Evolutionary conservation across 2,113 vertebrate species (phyloP).

Genomic region (Epinephelus moara): DNA sequence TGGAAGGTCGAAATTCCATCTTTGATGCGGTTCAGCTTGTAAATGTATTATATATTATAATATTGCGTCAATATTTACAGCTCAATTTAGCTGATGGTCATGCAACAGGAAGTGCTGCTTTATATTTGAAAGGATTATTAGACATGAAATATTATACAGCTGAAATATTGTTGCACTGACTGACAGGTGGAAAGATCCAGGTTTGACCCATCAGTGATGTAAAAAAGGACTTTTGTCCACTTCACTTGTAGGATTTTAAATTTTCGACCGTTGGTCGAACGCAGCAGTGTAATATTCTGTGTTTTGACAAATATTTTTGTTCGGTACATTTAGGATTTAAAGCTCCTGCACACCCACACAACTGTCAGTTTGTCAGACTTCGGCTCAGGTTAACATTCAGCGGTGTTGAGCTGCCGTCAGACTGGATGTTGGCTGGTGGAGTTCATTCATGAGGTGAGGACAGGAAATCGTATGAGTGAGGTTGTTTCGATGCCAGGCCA

Average conservation of each 20-base stretch:
- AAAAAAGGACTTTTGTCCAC: neutral
- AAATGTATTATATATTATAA: too few relatives aligned
- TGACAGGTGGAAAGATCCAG: too few relatives aligned
- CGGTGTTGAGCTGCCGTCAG: neutral
- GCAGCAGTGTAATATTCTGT: too few relatives aligned
- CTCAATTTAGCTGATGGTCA: neutral
- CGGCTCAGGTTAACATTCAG: conserved; percentile 1
- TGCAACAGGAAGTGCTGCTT: neutral
- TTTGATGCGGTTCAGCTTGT: neutral
- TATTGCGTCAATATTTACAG: neutral
- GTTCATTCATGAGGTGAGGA: too few relatives aligned
- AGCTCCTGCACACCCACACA: neutral
- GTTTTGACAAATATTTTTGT: neutral
- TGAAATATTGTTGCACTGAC: neutral
- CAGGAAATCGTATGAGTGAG: neutral
- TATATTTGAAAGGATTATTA: neutral
- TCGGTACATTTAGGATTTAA: neutral
- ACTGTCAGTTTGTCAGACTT: neutral
- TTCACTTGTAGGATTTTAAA: neutral
- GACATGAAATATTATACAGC: neutral
- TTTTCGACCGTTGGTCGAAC: neutral
- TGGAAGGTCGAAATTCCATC: neutral
- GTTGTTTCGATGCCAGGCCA: too few relatives aligned
- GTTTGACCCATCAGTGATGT: neutral
- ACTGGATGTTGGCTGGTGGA: neutral